Conservation (phyloP, 2,113 vertebrate species). For the Gyps fulvus region DNA sequence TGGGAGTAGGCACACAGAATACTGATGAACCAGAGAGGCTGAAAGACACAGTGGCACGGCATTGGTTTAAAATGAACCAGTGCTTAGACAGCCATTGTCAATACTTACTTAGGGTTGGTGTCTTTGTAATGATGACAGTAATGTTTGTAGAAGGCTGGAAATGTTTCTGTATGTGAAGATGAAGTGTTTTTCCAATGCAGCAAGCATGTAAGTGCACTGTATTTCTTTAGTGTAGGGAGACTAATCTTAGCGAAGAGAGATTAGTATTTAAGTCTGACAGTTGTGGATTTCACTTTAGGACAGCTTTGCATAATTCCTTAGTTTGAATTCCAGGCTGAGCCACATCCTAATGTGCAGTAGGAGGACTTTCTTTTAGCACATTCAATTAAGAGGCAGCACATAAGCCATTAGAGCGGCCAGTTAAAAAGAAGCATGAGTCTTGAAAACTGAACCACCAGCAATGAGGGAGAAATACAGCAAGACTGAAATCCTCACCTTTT, state of each 20-base stretch:
- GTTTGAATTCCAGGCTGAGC: background rate
- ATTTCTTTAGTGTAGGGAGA: background rate
- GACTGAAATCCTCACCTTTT: background rate
- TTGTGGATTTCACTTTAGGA: background rate
- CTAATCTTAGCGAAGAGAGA: background rate
- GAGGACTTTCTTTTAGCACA: background rate
- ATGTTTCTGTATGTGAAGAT: background rate
- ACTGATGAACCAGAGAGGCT: background rate
- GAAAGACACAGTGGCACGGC: background rate
- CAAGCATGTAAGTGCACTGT: background rate
- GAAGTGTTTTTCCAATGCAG: background rate
- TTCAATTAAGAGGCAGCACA: background rate
- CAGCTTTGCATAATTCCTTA: slow-evolving; percentile 3
- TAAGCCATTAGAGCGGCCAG: background rate
- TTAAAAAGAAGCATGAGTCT: background rate
- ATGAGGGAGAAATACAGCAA: background rate
- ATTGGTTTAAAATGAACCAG: background rate
- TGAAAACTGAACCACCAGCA: slow-evolving; percentile 3
- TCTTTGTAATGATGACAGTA: background rate
- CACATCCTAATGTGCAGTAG: background rate
- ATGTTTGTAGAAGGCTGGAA: background rate
- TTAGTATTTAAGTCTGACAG: background rate
- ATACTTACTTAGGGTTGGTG: background rate
- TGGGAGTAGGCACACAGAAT: background rate
- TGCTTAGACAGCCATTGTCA: background rate